Evolutionary conservation across 2,888 invertebrate species (phyloP).

Genomic region (Helobdella robusta): DNA sequence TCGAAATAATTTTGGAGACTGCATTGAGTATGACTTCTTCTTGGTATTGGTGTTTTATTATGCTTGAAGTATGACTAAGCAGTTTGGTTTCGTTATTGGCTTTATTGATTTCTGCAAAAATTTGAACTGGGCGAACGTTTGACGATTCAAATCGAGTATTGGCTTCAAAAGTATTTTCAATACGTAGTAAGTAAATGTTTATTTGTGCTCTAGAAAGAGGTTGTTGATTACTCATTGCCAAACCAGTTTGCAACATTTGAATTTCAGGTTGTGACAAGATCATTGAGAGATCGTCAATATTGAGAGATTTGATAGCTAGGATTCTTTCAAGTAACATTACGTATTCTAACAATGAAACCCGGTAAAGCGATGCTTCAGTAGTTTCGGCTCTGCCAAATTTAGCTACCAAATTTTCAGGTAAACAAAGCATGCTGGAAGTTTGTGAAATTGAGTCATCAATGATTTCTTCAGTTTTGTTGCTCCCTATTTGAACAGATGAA

Average conservation of each 20-base stretch:
- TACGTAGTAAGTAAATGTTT: slow-evolving; percentile 8
- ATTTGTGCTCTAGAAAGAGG: slow-evolving; percentile 12
- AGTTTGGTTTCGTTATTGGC: background rate
- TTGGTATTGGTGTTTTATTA: background rate
- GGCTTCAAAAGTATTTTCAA: slow-evolving; percentile 10
- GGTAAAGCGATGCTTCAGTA: slow-evolving; percentile 6
- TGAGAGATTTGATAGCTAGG: slow-evolving; percentile 7
- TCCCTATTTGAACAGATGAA: background rate
- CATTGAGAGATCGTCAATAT: slow-evolving; percentile 15
- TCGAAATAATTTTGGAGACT: background rate
- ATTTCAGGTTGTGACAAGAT: slow-evolving; percentile 15
- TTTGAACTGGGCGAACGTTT: background rate
- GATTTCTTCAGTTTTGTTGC: slow-evolving; percentile 7
- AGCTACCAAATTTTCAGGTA: slow-evolving; percentile 16
- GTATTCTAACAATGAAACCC: slow-evolving; percentile 14
- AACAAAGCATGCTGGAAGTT: slow-evolving; percentile 10
- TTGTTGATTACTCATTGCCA: slow-evolving; percentile 3
- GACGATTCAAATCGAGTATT: background rate
- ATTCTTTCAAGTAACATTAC: slow-evolving; percentile 13
- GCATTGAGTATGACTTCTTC: slow-evolving; percentile 9
- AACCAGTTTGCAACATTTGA: slow-evolving; percentile 4
- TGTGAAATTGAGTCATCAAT: slow-evolving; percentile 6
- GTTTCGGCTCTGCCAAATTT: background rate
- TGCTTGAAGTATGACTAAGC: background rate
- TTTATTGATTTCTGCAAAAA: background rate